Evolutionary conservation across 53 echinoderm and acorn worm genomes (phyloP), one percentile per base, ranked within the genome.

Genomic region (Arbacia lixula): DNA sequence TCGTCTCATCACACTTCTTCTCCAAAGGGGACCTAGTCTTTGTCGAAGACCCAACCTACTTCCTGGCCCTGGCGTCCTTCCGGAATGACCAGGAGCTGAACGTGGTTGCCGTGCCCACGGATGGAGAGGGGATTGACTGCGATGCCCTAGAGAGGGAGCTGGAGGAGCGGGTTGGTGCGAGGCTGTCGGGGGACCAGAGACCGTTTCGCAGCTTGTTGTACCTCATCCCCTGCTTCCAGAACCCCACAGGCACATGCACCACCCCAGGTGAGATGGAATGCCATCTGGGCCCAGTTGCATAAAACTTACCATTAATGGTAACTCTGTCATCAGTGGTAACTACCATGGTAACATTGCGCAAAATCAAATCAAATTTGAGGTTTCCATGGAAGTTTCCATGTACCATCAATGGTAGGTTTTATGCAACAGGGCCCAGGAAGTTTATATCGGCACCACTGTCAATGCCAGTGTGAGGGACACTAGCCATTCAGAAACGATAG

Each of bases 11-110:
- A 0, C 41, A 66, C 29, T 89, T 93, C 64, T 96, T 96, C 83
- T 73, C 85, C 5, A 34, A 75, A 12, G 93, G 90, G 4, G 91
- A 96, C 72, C 52, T 85, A 11, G 88, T 93, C 79, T 89, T 93
- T 39, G 86, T 91, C 1, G 96, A 96, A 60, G 93, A 95, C 65
- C 96, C 96, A 0, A 87, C 93, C 0, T 95, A 89, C 41, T 95
- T 89, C 65, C 56, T 90, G 54, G 90, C 89, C 32, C 54, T 87
- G 3, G 50, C 72, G 21, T 62, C 83, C 1, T 87, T 96, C 63
- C 67, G 75, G 22, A 53, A 58, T 10, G 91, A 96, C 35, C 56
- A 71, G 52, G 54, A 85, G n/a, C 66, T 89, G 36, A 89, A 85
- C 3, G 82, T 85, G 12, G 86, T 96, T 12, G 41, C 91, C 61